Base-by-base conservation (phyloP, 2,888 invertebrate species). In the Pollenia angustigena region DNA sequence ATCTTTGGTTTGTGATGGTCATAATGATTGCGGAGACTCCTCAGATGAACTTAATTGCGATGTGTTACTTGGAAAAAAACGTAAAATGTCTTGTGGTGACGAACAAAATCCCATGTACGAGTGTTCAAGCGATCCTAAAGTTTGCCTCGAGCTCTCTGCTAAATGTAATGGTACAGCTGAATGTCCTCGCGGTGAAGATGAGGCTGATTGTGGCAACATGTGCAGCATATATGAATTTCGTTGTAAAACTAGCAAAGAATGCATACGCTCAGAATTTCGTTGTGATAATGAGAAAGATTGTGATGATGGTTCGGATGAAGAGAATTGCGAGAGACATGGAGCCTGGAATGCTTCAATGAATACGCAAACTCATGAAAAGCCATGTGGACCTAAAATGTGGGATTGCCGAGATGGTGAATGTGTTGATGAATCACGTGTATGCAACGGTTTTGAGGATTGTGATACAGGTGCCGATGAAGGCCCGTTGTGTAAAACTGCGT, bases 121-220 rank as follows among this genome's bases (percentile, higher is more conserved):
- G 71, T 93, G 93, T 80, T 50, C 85, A 4, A 93, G 93, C 32
- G 90, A 92, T 75, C 72, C 89, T 3, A 90, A 86, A 0, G 69
- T 92, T 4, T 93, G 93, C 32, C 81, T 93, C 0, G 91, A 92
- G 12, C 66, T 89, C 2, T 79, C 88, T 3, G 90, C 46, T 81
- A 95, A 96, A 44, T 96, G 96, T 90, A 95, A 96, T 90, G 94
- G 95, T 14, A 95, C 94, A 7, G 90, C 94, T 0, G 97, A 97
- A 84, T 97, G 97, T 90, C 96, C 96, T 0, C 94, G 95, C 0
- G 95, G 95, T 2, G 96, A 97, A 83, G 97, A 97, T 89, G 97
- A 97, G 90, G 91, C 92, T 1, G 94, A 94, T 42, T 96, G 96
- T 89, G 93, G 91, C 0, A 92, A 90, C 4, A 68, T 89, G n/a